phyloP scores from a whole-genome alignment of 1,140 invertebrate genomes.

The Sycophaga agraensis region DNA sequence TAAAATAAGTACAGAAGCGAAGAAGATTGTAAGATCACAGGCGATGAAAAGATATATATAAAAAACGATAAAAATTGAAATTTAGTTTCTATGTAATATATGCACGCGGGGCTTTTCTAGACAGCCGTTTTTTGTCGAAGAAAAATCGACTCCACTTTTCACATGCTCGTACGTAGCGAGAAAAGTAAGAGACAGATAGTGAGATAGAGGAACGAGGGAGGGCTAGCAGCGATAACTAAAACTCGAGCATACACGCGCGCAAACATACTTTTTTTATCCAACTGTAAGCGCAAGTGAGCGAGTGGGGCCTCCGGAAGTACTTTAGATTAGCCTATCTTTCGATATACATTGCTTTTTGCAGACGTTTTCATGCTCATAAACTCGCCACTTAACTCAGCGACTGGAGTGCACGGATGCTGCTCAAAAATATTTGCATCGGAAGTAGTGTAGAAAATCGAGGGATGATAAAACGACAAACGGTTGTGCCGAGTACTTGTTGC shows the following conservation, averaged over 20 bases:
- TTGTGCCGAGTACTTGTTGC: too few relatives aligned
- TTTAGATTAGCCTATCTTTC: conserved; percentile 26
- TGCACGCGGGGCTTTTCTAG: neutral
- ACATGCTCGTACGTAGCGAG: neutral
- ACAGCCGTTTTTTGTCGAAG: neutral
- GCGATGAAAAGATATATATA: neutral
- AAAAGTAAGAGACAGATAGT: neutral
- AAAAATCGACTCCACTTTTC: conserved; percentile 1
- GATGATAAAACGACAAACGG: too few relatives aligned
- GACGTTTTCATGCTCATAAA: neutral
- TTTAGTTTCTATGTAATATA: neutral
- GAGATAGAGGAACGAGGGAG: neutral
- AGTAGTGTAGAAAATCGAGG: neutral
- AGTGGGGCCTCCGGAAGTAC: conserved; percentile 19
- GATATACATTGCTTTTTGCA: neutral
- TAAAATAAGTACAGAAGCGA: neutral
- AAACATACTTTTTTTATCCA: neutral
- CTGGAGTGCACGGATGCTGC: too few relatives aligned
- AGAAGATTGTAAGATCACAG: neutral
- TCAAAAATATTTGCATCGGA: conserved; percentile 22
- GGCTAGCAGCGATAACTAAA: neutral
- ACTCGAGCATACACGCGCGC: neutral
- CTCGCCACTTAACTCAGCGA: neutral
- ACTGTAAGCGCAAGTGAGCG: too few relatives aligned
- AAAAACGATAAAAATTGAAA: conserved; percentile 6